phyloP scores from a whole-genome alignment of 2,113 vertebrate genomes.

The Nestor notabilis region DNA sequence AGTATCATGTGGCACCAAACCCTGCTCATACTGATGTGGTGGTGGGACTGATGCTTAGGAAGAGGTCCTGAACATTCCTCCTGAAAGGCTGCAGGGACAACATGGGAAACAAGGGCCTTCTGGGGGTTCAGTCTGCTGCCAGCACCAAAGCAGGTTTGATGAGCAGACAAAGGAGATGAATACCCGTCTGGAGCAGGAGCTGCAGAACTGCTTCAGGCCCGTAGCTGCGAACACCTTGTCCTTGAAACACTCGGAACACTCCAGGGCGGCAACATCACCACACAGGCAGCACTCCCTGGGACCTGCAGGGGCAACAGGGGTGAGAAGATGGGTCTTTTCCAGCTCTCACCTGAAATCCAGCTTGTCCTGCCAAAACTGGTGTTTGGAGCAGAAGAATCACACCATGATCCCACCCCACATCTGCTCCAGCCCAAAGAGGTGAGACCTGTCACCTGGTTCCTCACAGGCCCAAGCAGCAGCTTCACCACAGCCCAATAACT shows the following conservation, averaged over 20 bases:
- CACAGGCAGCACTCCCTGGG: constrained; percentile 87
- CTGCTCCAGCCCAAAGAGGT: neutral
- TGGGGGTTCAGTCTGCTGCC: neutral
- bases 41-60: neutral
- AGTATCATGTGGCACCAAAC: neutral
- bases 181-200: constrained; percentile 81
- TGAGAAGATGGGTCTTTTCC: neutral
- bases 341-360: neutral
- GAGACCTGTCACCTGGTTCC: neutral
- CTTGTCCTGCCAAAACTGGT: neutral
- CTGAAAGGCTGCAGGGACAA: neutral
- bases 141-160: neutral
- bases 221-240: constrained; percentile 77
- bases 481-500: neutral
- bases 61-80: neutral
- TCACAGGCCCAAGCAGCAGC: neutral
- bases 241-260: constrained; percentile 83
- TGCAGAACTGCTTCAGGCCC: constrained; percentile 86
- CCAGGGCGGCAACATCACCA: constrained; percentile 73
- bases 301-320: constrained; percentile 59
- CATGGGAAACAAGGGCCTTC: neutral
- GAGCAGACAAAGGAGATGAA: neutral
- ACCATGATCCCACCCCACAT: neutral
- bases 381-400: neutral
- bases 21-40: rapidly evolving